phyloP scores from a whole-genome alignment of 2,113 vertebrate genomes.

The Psittacula cyanocephala region DNA sequence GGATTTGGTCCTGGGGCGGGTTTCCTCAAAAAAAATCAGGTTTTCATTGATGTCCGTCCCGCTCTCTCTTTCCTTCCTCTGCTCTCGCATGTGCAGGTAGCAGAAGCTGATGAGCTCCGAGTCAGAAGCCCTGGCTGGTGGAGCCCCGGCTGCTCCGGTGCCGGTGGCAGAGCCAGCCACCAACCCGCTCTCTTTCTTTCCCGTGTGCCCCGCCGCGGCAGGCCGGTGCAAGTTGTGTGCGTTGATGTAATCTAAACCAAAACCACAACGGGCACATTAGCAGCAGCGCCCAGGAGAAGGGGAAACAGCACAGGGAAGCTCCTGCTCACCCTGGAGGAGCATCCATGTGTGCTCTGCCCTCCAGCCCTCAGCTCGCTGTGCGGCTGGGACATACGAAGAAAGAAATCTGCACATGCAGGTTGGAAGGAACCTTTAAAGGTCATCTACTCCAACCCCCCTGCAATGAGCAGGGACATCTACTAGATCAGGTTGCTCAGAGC shows the following conservation, averaged over 20 bases:
- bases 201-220: conserved; percentile 76
- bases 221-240: conserved; percentile 83
- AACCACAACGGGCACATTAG: conserved; percentile 71
- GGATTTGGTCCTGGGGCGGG: conserved; percentile 91
- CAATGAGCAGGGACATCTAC: neutral
- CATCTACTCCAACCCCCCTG: neutral
- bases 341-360: neutral
- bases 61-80: conserved; percentile 86
- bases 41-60: conserved; percentile 93
- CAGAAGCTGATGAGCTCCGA: conserved; percentile 93
- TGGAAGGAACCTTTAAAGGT: neutral
- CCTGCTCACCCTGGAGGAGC: neutral
- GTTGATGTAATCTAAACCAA: conserved; percentile 94
- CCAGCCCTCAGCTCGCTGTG: neutral
- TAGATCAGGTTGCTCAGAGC: neutral
- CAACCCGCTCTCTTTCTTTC: conserved; percentile 87
- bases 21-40: conserved; percentile 88
- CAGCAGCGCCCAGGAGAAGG: neutral
- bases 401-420: neutral
- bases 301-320: neutral
- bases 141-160: conserved; percentile 74
- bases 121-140: conserved; percentile 76
- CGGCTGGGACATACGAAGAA: neutral
- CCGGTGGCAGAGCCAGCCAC: conserved; percentile 78
- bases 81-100: conserved; percentile 93